Percentiles rank a stretch among this genome's conserved stretches.
These are phyloP conservation scores for Zonotrichia leucophrys DNA, from an alignment of 2,113 vertebrate genomes.

Conservation along the genomic window DNA sequence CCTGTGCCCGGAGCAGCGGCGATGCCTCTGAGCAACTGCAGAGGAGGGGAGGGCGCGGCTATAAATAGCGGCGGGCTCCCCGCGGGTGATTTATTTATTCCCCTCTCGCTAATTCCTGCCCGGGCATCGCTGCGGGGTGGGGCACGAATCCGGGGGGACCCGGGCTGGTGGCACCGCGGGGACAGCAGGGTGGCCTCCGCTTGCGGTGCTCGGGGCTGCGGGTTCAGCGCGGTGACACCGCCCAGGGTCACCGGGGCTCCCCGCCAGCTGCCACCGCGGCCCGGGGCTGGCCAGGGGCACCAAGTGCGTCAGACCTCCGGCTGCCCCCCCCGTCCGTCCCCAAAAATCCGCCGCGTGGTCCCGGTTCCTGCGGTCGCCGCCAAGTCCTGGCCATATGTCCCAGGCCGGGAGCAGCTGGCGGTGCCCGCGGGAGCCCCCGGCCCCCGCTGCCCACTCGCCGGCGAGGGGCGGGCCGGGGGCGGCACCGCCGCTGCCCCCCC, in stretches of 20 bases:
- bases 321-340: background rate
- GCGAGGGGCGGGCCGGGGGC: background rate
- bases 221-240: background rate
- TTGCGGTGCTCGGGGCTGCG: too few relatives aligned
- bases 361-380: background rate
- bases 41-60: slow-evolving; percentile 14
- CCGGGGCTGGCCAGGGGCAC: background rate
- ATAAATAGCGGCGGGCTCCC: slow-evolving; percentile 9
- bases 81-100: background rate
- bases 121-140: background rate
- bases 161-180: background rate
- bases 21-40: slow-evolving; percentile 36
- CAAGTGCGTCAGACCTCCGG: background rate
- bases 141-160: background rate
- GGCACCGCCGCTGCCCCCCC: background rate
- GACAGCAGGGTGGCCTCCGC: background rate
- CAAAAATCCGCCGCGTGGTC: background rate
- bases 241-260: background rate
- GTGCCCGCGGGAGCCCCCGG: background rate
- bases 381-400: background rate
- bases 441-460: background rate
- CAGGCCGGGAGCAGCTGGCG: background rate
- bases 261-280: rapidly evolving
- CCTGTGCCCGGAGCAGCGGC: background rate
- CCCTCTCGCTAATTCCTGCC: background rate